Evolutionary conservation across 2,797 vertebrate species (phyloP), one percentile per base, ranked within the genome.

Genomic region (Sebastes steindachneri): DNA sequence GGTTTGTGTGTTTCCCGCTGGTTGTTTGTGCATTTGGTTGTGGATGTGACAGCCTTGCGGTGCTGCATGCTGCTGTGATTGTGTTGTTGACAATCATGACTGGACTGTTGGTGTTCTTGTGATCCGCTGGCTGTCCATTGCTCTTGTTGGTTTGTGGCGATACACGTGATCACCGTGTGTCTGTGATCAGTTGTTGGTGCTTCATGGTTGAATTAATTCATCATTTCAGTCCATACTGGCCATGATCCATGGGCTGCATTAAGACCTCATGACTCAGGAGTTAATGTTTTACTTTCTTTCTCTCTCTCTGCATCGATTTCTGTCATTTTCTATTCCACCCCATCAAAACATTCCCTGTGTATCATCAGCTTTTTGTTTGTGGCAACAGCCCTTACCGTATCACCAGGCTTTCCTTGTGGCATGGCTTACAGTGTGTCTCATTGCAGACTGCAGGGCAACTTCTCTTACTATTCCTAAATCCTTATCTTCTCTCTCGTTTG

Each of bases 51-150:
- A 17, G 48, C 54, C 29, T 65, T 86, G 78, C 45, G 45, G 68
- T 83, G 78, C 62, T 86, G 91, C 84, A 88, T 91, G 86, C 60
- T 91, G 33, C 21, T 57, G 41, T 60, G 37, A 33, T 41, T 78
- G 80, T 67, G 66, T 41, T 28, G 57, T 58, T 65, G 84, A 59
- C 71, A 57, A 15, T 71, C 54, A 28, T 41, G 65, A 73, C 74
- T 73, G 60, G 53, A 28, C 41, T 70, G 57, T 65, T 51, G 79
- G 45, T 67, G n/a, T 68, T 65, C 29, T 41, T 29, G 58, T 85
- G 57, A 70, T 66, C 73, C 73, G 28, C 60, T 26, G 41, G 77
- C 73, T 65, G 23, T 68, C 15, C 29, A 17, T 84, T 58, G 51
- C 37, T 77, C 9, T 48, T 19, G 57, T 35, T 82, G 79, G 69